phyloP scores from a whole-genome alignment of 2,888 invertebrate genomes.

The Xanthorhoe spadicearia region DNA sequence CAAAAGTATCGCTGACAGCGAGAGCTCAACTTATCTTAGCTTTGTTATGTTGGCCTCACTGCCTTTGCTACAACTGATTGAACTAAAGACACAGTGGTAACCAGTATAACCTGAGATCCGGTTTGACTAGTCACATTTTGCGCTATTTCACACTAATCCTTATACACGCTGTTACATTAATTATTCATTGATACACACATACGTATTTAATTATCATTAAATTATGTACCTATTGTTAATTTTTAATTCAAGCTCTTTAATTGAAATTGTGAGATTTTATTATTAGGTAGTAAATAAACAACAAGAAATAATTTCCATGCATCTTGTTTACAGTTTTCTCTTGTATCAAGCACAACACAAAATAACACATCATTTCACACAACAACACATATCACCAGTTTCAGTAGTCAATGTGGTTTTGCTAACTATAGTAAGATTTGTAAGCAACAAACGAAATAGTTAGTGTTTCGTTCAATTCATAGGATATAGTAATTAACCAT shows the following conservation, averaged over 20 bases:
- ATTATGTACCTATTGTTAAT: conserved; percentile 2
- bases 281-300: not conserved
- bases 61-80: conserved; percentile 18
- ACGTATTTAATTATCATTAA: conserved; percentile 13
- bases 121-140: conserved; percentile 35
- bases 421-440: no score
- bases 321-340: not conserved
- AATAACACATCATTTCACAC: not conserved
- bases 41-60: not conserved
- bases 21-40: conserved; percentile 19
- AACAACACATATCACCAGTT: not conserved
- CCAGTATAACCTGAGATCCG: conserved; percentile 28
- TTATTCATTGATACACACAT: conserved; percentile 26
- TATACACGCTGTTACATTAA: conserved; percentile 26
- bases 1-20: conserved; percentile 10
- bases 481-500: not conserved
- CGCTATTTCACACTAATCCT: conserved; percentile 27
- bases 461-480: not conserved
- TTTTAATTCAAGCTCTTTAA: not conserved
- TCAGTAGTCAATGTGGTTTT: not conserved
- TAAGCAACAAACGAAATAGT: no score
- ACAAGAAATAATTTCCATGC: not conserved
- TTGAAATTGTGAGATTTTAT: not conserved
- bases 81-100: conserved; percentile 34
- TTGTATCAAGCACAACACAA: not conserved